Evolutionary conservation across 2,113 vertebrate genomes (phyloP).

Genomic region (Notarius quadriscutis): DNA sequence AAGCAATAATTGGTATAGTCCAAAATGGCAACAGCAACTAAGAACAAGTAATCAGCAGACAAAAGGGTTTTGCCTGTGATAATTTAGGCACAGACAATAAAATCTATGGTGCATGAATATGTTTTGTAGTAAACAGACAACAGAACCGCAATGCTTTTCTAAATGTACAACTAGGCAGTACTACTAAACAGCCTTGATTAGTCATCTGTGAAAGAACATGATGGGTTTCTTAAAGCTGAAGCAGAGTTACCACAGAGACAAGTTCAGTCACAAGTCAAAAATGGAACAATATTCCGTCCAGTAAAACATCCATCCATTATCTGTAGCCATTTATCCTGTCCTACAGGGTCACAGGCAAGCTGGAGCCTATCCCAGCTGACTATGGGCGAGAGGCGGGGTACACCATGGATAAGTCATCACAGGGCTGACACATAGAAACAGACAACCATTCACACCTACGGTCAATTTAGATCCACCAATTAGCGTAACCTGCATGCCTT

Average conservation of each 20-base stretch:
- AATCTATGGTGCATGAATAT: not conserved
- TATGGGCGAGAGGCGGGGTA: too few species aligned
- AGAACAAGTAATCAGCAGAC: not conserved
- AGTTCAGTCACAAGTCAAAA: not conserved
- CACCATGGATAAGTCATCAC: too few species aligned
- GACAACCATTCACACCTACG: too few species aligned
- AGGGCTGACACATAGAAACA: too few species aligned
- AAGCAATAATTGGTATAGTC: not conserved
- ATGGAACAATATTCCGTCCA: not conserved
- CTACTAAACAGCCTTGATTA: not conserved
- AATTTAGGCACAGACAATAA: not conserved
- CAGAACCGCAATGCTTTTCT: not conserved
- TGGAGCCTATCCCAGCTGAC: too few species aligned
- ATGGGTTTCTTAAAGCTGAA: not conserved
- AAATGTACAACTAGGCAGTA: not conserved
- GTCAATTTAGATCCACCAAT: too few species aligned
- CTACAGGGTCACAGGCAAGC: too few species aligned
- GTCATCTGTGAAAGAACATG: not conserved
- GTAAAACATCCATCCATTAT: too few species aligned
- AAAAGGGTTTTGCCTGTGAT: not conserved
- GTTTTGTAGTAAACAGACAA: not conserved
- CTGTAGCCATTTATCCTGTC: too few species aligned
- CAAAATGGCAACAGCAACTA: not conserved
- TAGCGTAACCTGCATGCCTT: too few species aligned
- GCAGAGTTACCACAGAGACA: not conserved